A percentile compares a stretch with the other conserved stretches of the same genome.
Conservation (phyloP, 2,888 invertebrate species). For the Sympetrum striolatum region DNA sequence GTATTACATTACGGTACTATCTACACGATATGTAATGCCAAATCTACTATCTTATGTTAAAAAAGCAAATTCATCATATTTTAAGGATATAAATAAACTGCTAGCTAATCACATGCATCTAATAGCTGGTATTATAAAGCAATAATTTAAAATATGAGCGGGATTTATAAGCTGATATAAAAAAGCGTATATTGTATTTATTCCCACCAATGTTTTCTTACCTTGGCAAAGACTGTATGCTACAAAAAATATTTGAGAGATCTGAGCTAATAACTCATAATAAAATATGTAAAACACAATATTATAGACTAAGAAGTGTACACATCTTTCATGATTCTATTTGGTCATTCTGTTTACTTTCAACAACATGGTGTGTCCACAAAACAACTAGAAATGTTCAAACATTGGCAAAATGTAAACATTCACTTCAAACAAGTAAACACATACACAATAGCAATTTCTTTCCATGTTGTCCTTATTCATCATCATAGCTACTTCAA, state of each 20-base stretch:
- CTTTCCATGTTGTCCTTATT: background rate
- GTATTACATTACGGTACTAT: background rate
- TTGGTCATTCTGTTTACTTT: background rate
- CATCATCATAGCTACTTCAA: background rate
- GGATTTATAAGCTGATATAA: constrained; percentile 25
- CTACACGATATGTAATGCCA: background rate
- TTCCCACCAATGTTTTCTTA: constrained; percentile 54
- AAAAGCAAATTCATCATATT: background rate
- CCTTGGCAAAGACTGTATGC: constrained; percentile 61
- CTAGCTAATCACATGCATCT: constrained; percentile 29
- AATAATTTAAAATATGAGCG: constrained; percentile 30
- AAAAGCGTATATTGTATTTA: constrained; percentile 27
- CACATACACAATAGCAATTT: background rate
- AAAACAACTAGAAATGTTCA: background rate
- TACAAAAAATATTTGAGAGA: constrained; percentile 56
- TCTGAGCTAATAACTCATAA: constrained; percentile 39
- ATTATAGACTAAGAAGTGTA: background rate
- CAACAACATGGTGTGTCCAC: background rate
- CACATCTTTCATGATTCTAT: background rate
- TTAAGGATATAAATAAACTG: background rate
- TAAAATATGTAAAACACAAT: constrained; percentile 3
- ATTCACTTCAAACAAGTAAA: background rate
- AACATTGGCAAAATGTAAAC: background rate
- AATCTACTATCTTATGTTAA: constrained; percentile 6
- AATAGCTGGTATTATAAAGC: constrained; percentile 6